Evolutionary conservation across 2,888 invertebrate genomes (phyloP), one percentile per base, ranked within the genome.

Genomic region (Aporophyla lueneburgensis): DNA sequence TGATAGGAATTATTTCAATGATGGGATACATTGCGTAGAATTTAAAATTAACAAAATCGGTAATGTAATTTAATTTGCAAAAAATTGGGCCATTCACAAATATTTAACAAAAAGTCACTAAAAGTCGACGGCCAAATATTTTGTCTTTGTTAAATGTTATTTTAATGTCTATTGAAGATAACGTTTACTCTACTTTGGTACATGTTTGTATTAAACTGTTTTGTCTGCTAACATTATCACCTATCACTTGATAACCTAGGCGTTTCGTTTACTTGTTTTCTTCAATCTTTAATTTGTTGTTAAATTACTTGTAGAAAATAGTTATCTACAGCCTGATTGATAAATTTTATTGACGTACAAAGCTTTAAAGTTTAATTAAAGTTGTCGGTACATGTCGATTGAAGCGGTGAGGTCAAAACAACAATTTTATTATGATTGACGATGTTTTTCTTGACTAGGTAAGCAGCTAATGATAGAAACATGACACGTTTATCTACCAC

Each of bases 171-270:
- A 63, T 21, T 56, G 2, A 56, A 71, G 77, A 81, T 77, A 85
- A 61, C 68, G 49, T 62, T 61, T 74, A 68, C 21, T 46, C 43
- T 71, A 66, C 27, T 61, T 86, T 70, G 65, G 72, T 85, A 59
- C n/a, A 56, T 86, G 74, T 87, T 80, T 84, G 46, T 56, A 59
- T 58, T 49, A 21, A 66, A 76, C 40, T 75, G 66, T 86, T 87
- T 71, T 76, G 76, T 75, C 73, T 75, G 51, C 24, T 53, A 67
- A 74, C 56, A 65, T 68, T 77, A 74, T 74, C 73, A 72, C 56
- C 16, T 46, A 73, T 59, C 54, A 63, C 51, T 76, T 65, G 66
- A 87, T 84, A 72, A 86, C 74, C 71, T 58, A n/a, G 24, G 27
- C 75, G 56, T 73, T 61, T 58, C 0, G 53, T 73, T 81, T 74